Conservation (phyloP, 2,797 vertebrate species). For the Alectoris magna region DNA sequence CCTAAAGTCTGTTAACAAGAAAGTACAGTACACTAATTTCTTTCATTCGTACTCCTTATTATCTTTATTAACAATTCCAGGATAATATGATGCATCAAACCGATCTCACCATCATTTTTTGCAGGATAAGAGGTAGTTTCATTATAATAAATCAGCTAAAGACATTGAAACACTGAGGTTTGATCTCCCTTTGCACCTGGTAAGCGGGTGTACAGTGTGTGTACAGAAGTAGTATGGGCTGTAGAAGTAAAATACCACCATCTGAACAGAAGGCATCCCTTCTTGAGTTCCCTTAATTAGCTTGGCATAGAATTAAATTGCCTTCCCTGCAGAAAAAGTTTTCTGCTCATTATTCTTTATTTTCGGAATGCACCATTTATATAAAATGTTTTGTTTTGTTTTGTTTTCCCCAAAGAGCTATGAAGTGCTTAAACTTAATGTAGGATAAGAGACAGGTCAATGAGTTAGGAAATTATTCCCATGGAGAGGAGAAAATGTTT, state of each 20-base stretch:
- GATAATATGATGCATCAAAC: not conserved
- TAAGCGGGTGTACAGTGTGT: not conserved
- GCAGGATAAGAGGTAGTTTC: not conserved
- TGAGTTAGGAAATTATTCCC: not conserved
- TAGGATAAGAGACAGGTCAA: slow-evolving; percentile 25
- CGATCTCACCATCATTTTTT: not conserved
- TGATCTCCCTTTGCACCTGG: slow-evolving; percentile 14
- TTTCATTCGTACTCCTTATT: not conserved
- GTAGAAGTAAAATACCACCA: not conserved
- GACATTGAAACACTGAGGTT: not conserved
- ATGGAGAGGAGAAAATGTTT: not conserved
- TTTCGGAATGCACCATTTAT: not conserved
- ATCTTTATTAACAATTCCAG: not conserved
- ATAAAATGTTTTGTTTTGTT: not conserved
- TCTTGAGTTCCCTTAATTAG: slow-evolving; percentile 50
- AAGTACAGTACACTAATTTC: not conserved
- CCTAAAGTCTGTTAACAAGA: not conserved
- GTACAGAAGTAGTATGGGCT: not conserved
- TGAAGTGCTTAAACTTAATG: not conserved
- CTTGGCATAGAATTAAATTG: not conserved
- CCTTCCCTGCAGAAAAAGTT: not conserved
- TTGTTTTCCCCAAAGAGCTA: not conserved
- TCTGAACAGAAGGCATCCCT: slow-evolving; percentile 49
- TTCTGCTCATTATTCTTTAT: slow-evolving; percentile 23
- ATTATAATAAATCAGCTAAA: not conserved